Percentiles rank a stretch among this genome's conserved stretches.
Evolutionary conservation across 2,888 invertebrate genomes (phyloP).

Genomic region (Archaeoteleia sp.): DNA sequence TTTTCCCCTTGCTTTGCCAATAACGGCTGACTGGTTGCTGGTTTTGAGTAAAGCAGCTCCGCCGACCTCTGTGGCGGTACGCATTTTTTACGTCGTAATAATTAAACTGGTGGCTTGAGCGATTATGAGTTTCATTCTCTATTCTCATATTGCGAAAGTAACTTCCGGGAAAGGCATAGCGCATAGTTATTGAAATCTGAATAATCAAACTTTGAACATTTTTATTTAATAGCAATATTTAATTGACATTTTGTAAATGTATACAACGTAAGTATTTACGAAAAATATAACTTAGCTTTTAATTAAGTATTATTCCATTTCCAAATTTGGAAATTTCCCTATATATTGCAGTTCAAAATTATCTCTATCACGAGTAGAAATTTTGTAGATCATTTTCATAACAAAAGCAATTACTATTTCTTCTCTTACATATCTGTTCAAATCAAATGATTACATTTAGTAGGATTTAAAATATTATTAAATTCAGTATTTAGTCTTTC

Average conservation of each 20-base stretch:
- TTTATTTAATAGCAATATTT: background rate
- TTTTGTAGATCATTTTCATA: too few relatives aligned
- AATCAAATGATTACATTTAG: too few relatives aligned
- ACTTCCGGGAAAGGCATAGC: constrained; percentile 43
- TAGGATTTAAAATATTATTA: too few relatives aligned
- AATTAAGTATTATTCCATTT: background rate
- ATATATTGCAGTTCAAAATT: too few relatives aligned
- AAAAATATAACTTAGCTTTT: background rate
- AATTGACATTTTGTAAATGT: background rate
- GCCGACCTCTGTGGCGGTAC: constrained; percentile 58
- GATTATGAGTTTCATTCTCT: constrained; percentile 58
- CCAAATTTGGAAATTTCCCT: too few relatives aligned
- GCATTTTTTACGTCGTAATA: constrained; percentile 68
- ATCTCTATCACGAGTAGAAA: too few relatives aligned
- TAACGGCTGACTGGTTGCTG: constrained; percentile 66
- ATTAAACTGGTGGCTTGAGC: constrained; percentile 64
- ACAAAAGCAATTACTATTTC: too few relatives aligned
- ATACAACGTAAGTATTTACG: background rate
- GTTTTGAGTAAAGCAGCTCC: constrained; percentile 59
- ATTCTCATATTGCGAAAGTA: constrained; percentile 48
- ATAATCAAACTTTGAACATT: constrained; percentile 21
- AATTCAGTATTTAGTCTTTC: too few relatives aligned
- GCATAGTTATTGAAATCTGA: constrained; percentile 26
- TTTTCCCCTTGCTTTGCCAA: constrained; percentile 59
- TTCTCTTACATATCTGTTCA: too few relatives aligned